phyloP scores from a whole-genome alignment of 2,113 vertebrate genomes.

The Zeus faber region DNA sequence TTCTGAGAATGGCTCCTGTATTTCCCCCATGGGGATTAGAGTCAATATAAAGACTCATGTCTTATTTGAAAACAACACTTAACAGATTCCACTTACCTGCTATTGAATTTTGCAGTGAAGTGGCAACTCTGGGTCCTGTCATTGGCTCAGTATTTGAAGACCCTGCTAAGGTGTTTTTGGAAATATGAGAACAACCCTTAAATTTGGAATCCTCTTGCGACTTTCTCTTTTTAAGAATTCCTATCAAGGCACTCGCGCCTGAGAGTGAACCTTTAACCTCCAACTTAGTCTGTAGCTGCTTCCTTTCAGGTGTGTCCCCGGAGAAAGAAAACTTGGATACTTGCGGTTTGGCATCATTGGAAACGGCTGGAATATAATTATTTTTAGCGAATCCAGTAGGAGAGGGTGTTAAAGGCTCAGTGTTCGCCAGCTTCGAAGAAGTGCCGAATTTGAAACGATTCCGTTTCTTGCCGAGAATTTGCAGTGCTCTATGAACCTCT shows the following conservation, averaged over 20 bases:
- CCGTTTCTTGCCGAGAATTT: conserved; percentile 87
- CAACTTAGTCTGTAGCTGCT: conserved; percentile 79
- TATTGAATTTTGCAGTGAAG: conserved; percentile 85
- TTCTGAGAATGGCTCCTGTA: no score
- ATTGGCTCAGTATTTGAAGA: conserved; percentile 84
- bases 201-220: conserved; percentile 86
- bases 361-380: conserved; percentile 81
- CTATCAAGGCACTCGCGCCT: conserved; percentile 89
- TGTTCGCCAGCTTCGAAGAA: conserved; percentile 50
- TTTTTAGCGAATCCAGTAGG: conserved; percentile 50
- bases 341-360: conserved; percentile 83
- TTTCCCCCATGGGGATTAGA: no score
- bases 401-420: conserved; percentile 31
- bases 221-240: conserved; percentile 94
- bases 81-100: conserved; percentile 78
- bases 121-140: conserved; percentile 81
- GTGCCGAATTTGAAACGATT: conserved; percentile 74
- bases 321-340: conserved; percentile 70
- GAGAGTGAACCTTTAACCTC: conserved; percentile 82
- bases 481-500: conserved; percentile 89
- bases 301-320: conserved; percentile 79
- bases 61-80: neutral
- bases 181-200: conserved; percentile 82
- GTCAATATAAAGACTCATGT: no score
- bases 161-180: conserved; percentile 83